These are phyloP conservation scores for Sisyra terminalis DNA, from an alignment of 2,888 invertebrate species.

Conservation along the genomic window DNA sequence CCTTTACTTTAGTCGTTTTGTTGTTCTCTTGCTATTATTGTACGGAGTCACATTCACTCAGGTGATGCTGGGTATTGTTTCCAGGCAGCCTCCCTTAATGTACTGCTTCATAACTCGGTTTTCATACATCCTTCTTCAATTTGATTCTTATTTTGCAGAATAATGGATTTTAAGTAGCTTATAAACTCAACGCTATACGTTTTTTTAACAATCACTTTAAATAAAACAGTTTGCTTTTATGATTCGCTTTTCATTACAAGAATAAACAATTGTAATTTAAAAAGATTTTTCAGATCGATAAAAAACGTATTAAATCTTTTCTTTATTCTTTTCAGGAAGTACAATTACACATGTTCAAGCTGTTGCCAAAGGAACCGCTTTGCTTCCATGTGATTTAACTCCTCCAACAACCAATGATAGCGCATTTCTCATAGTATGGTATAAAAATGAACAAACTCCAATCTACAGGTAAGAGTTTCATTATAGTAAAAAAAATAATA, in stretches of 20 bases:
- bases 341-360: conserved; percentile 39
- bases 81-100: too few species aligned
- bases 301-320: not conserved
- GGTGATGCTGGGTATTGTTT: too few species aligned
- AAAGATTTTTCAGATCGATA: not conserved
- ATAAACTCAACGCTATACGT: too few species aligned
- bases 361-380: conserved; percentile 61
- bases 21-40: not conserved
- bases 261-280: not conserved
- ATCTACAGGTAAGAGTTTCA: conserved; percentile 62
- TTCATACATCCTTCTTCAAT: too few species aligned
- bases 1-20: not conserved
- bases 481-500: conserved; percentile 3
- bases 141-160: too few species aligned
- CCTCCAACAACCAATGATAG: conserved; percentile 62
- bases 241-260: not conserved
- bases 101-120: too few species aligned
- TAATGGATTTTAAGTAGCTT: too few species aligned
- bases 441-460: conserved; percentile 70
- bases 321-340: conserved; percentile 21
- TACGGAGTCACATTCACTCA: too few species aligned
- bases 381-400: conserved; percentile 73
- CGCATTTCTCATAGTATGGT: conserved; percentile 77
- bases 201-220: too few species aligned
- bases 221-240: too few species aligned